A percentile compares a stretch with the other conserved stretches of the same genome.
Conservation (phyloP, 2,797 vertebrate genomes). For the Gorsachius magnificus region DNA sequence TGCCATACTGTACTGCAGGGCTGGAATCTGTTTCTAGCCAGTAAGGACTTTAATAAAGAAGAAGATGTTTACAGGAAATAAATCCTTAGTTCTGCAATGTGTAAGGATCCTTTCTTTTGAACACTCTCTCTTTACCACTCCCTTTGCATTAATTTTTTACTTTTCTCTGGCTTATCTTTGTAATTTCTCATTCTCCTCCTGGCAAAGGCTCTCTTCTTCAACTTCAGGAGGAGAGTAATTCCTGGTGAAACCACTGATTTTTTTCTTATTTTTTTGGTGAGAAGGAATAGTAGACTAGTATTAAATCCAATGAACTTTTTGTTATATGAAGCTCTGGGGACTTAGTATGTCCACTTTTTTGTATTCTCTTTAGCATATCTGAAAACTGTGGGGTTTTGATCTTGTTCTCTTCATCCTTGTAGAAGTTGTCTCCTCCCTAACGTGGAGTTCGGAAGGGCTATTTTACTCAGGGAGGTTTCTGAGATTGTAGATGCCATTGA, state of each 20-base stretch:
- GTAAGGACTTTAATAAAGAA: neutral
- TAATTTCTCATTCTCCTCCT: neutral
- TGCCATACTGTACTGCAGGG: neutral
- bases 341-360: neutral
- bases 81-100: neutral
- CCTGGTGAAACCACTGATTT: neutral
- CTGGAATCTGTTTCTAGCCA: neutral
- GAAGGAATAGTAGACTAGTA: neutral
- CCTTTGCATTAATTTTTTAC: neutral
- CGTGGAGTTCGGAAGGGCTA: neutral
- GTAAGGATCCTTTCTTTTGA: neutral
- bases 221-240: fast-evolving
- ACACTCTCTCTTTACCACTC: neutral
- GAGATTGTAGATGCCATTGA: neutral
- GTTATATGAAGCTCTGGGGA: neutral
- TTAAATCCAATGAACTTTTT: neutral
- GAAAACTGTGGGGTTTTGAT: neutral
- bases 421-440: neutral
- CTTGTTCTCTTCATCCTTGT: neutral
- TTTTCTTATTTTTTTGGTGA: neutral
- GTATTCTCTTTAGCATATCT: neutral
- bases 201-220: neutral
- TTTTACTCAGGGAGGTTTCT: neutral
- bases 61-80: neutral
- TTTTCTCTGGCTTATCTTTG: neutral